Percentiles rank a stretch among this genome's conserved stretches.
Conservation (phyloP, 2,797 vertebrate species). For the Alfaro cultratus region DNA sequence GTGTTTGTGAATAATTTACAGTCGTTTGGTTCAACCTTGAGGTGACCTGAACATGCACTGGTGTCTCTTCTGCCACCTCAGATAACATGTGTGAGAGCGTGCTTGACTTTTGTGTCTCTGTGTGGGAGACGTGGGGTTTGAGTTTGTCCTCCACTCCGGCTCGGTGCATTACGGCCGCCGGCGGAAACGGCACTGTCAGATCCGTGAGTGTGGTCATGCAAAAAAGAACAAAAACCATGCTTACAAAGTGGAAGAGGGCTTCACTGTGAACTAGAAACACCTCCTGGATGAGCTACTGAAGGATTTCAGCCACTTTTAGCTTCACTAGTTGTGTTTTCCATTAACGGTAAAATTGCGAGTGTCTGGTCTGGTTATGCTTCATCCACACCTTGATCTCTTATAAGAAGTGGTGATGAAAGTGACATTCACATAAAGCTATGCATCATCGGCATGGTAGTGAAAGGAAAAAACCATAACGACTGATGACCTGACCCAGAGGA, state of each 20-base stretch:
- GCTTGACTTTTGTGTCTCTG: background rate
- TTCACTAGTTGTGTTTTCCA: background rate
- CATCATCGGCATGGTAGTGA: no score
- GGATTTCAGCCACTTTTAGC: background rate
- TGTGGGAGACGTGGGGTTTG: background rate
- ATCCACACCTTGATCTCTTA: no score
- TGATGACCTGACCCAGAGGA: no score
- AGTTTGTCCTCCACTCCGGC: constrained; percentile 10
- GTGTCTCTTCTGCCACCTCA: constrained; percentile 24
- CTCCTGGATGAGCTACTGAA: background rate
- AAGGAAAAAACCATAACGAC: no score
- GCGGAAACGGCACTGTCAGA: constrained; percentile 13
- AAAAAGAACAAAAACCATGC: constrained; percentile 34
- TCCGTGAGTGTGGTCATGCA: constrained; percentile 21
- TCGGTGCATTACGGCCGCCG: constrained; percentile 28
- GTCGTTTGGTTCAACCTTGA: constrained; percentile 48
- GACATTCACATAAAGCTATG: no score
- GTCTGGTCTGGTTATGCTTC: no score
- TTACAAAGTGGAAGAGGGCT: constrained; percentile 18
- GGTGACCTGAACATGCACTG: constrained; percentile 41
- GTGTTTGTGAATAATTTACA: constrained; percentile 64
- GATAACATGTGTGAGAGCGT: constrained; percentile 2
- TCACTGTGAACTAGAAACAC: constrained; percentile 11
- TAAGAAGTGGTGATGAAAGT: no score
- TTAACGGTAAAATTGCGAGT: no score